Conservation (phyloP, 2,888 invertebrate species). For the Napeogenes inachia region DNA sequence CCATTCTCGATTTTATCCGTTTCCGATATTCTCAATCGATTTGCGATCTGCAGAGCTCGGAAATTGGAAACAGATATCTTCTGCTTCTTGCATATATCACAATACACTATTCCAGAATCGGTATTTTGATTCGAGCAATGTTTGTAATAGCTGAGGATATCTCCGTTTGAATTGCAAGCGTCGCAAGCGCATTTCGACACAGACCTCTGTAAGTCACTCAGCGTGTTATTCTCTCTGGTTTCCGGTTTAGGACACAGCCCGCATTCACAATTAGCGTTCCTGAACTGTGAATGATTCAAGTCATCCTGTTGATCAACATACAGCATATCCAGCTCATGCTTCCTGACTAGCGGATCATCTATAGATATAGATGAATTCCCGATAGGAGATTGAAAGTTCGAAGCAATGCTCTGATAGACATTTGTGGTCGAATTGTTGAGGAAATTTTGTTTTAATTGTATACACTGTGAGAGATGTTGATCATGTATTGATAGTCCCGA, state of each 20-base stretch:
- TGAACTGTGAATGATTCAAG: constrained; percentile 42
- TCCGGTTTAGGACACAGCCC: constrained; percentile 68
- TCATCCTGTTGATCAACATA: constrained; percentile 68
- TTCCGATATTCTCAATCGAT: constrained; percentile 60
- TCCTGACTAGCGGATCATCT: constrained; percentile 62
- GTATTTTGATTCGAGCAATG: constrained; percentile 63
- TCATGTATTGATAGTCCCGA: constrained; percentile 67
- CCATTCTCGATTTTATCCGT: constrained; percentile 59
- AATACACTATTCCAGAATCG: constrained; percentile 68
- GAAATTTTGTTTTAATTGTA: constrained; percentile 71
- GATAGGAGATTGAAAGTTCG: constrained; percentile 57
- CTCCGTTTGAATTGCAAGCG: constrained; percentile 67
- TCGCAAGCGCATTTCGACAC: constrained; percentile 66
- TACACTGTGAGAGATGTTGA: constrained; percentile 70
- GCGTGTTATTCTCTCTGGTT: constrained; percentile 54
- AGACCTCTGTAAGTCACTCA: constrained; percentile 68
- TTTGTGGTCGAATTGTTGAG: constrained; percentile 65
- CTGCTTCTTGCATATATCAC: constrained; percentile 69
- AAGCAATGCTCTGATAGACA: constrained; percentile 62
- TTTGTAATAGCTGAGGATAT: constrained; percentile 64
- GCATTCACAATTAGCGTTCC: constrained; percentile 67
- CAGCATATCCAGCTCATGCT: constrained; percentile 60
- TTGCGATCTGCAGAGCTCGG: constrained; percentile 69
- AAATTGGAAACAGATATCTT: constrained; percentile 73
- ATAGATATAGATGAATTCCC: constrained; percentile 59